Base-by-base conservation (phyloP, 2,113 vertebrate genomes). In the Periophthalmodon schlosseri region DNA sequence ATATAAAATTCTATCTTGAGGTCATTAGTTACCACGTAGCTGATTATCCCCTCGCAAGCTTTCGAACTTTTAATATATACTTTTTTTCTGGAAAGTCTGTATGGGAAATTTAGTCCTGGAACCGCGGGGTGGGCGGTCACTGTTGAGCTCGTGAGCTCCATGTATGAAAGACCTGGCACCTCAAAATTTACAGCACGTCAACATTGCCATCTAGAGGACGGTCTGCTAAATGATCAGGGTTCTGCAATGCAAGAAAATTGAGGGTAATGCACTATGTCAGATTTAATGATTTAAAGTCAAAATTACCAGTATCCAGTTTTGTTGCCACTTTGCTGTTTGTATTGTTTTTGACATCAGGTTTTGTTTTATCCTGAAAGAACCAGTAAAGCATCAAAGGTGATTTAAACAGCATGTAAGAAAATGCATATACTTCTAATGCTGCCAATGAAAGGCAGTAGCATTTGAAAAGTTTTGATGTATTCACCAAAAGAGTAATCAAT, bases 131-230 rank as follows among this genome's bases (percentile, higher is more conserved):
- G n/a, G n/a, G n/a, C n/a, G n/a, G n/a, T n/a, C n/a, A n/a, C n/a
- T n/a, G n/a, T n/a, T n/a, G n/a, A n/a, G n/a, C n/a, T n/a, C n/a
- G n/a, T n/a, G n/a, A n/a, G n/a, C n/a, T n/a, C 28, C 39, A 44
- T 44, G 39, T 44, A 9, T 21, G n/a, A 21, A n/a, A 57, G 54
- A n/a, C 52, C 4, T n/a, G n/a, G 21, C 9, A 56, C n/a, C 20
- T 57, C 28, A 63, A 18, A 15, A 63, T n/a, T 0, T 71, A 69
- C 3, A 60, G 21, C 13, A 15, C 56, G 46, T 9, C 49, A 69
- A 6, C 18, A 13, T 0, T 33, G 13, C 78, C 86, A 70, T 16
- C 84, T 79, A 69, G 80, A 82, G 87, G 82, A 73, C 16, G 8
- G 1, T 65, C 20, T 56, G 20, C 52, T 10, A 56, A 56, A 54